Percentiles rank a stretch among this genome's conserved stretches.
phyloP scores from a whole-genome alignment of 2,888 invertebrate species.

The Notocelia uddmanniana region DNA sequence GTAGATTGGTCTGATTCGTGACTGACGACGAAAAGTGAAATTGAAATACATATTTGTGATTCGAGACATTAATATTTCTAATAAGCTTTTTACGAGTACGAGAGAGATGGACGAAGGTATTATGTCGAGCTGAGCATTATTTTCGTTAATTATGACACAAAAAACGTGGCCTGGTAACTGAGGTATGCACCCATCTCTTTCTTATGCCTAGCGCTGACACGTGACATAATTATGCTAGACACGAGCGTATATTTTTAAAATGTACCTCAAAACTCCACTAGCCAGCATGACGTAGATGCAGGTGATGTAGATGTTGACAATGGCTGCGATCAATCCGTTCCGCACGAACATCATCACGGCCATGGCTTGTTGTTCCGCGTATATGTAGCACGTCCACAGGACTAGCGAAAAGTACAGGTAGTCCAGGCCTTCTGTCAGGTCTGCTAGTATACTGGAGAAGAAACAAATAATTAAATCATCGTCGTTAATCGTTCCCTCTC shows the following conservation, averaged over 20 bases:
- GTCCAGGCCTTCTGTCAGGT: slow-evolving; percentile 83
- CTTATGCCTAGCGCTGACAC: background rate
- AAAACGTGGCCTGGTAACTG: background rate
- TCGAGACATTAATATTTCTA: background rate
- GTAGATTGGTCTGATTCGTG: background rate
- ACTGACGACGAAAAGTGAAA: background rate
- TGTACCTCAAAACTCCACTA: slow-evolving; percentile 91
- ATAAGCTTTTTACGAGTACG: background rate
- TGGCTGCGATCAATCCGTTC: slow-evolving; percentile 91
- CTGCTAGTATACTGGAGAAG: slow-evolving; percentile 83
- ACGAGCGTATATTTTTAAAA: background rate
- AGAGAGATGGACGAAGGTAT: background rate
- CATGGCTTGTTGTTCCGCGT: slow-evolving; percentile 94
- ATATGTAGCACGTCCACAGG: slow-evolving; percentile 94
- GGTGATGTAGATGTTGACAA: slow-evolving; percentile 92
- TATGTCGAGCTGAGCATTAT: background rate
- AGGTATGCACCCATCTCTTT: background rate
- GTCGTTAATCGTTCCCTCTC: too few relatives aligned
- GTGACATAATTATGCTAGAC: background rate
- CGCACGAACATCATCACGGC: slow-evolving; percentile 93
- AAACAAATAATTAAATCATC: slow-evolving; percentile 5
- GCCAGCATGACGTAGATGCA: slow-evolving; percentile 90
- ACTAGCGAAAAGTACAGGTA: slow-evolving; percentile 89
- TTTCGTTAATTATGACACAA: background rate
- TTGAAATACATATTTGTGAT: background rate